Evolutionary conservation across 2,113 vertebrate species (phyloP), one percentile per base, ranked within the genome.

Genomic region (Hiodon tergisus): DNA sequence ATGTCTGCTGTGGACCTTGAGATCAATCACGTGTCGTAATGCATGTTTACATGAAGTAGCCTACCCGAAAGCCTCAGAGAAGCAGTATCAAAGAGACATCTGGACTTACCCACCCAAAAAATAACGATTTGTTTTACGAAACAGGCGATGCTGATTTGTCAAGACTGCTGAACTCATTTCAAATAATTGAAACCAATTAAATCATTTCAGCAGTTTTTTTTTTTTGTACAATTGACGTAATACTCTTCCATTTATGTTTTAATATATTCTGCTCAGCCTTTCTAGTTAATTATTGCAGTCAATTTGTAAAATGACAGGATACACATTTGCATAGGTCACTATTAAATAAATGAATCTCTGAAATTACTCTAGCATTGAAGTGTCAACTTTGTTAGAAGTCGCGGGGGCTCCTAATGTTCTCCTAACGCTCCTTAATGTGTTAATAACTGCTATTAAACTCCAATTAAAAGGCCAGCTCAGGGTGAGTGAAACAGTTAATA

Each of bases 371-470:
- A 93, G 87, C 91, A 94, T 95, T 95, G 91, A 92, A 95, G 92
- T 94, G 93, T 94, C 93, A 94, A 92, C 91, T 93, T 94, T 94
- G 90, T 93, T 93, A 90, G 92, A 94, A 94, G 94, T 94, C 94
- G 93, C 93, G 91, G 88, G 89, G 90, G 93, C 91, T 91, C 90
- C 91, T 91, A 93, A 93, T 93, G 91, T 94, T 94, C 92, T 91
- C 93, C 91, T 90, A 93, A 93, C 90, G 91, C 89, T 92, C 88
- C 85, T 89, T 96, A 94, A 95, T 95, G 94, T 95, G 93, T 95
- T 96, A 94, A 93, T 95, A 95, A 94, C 91, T 91, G 93, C 91
- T 92, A 94, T 96, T 95, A 95, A 93, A 94, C 88, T 85, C 87
- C 91, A 95, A 95, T 97, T 95, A 96, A 93, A 92, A 92, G 88